A percentile compares a stretch with the other conserved stretches of the same genome.
Conservation (phyloP, 2,888 invertebrate genomes). For the Campoletis raptor region DNA sequence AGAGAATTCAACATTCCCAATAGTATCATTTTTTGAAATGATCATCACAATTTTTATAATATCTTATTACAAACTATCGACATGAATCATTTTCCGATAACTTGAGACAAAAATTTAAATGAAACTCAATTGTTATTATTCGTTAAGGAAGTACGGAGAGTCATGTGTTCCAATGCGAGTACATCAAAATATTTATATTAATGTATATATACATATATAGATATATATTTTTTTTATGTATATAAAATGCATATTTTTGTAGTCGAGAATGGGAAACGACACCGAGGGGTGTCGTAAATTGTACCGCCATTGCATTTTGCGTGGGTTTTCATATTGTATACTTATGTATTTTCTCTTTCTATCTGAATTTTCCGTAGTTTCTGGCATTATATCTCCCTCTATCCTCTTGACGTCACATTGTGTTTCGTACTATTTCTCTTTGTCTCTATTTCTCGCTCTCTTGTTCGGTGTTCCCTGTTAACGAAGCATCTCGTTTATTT, state of each 20-base stretch:
- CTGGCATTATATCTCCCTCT: constrained; percentile 36
- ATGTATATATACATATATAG: not conserved
- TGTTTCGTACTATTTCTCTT: constrained; percentile 2
- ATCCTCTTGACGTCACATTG: constrained; percentile 43
- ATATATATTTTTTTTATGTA: not conserved
- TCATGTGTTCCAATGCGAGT: not conserved
- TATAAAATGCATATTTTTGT: constrained; percentile 49
- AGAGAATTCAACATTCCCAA: not conserved
- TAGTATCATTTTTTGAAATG: not conserved
- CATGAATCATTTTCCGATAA: not conserved
- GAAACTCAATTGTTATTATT: constrained; percentile 8
- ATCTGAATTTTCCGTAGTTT: constrained; percentile 42
- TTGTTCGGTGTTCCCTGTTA: constrained; percentile 6
- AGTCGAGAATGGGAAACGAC: constrained; percentile 31
- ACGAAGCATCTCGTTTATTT: constrained; percentile 45
- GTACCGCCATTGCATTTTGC: constrained; percentile 48
- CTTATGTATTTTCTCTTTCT: not conserved
- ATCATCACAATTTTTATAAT: not conserved
- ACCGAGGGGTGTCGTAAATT: constrained; percentile 60
- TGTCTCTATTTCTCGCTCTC: constrained; percentile 17
- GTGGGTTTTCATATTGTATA: constrained; percentile 13
- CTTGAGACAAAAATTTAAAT: not conserved
- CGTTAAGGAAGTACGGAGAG: not conserved
- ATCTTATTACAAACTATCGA: not conserved
- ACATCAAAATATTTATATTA: not conserved